Conservation (phyloP, 2,797 vertebrate genomes). For the Rhinella marina region DNA sequence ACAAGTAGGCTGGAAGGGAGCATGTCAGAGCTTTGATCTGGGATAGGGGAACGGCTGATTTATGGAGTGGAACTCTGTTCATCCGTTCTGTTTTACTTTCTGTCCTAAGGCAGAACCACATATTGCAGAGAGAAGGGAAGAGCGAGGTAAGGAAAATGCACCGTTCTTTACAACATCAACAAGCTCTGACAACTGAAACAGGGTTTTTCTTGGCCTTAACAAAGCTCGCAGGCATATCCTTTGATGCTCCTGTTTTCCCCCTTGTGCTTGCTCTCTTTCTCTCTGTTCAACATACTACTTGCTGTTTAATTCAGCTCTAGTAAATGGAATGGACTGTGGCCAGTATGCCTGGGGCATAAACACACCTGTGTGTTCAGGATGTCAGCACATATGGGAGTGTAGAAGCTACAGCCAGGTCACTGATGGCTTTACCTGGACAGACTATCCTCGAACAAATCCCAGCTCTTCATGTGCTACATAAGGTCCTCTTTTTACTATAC, state of each 20-base stretch:
- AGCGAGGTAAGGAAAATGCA: constrained; percentile 69
- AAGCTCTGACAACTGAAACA: constrained; percentile 97
- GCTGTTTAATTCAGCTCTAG: constrained; percentile 98
- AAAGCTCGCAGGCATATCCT: constrained; percentile 94
- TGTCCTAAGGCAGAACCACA: constrained; percentile 97
- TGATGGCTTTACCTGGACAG: constrained; percentile 83
- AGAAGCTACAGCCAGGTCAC: constrained; percentile 64
- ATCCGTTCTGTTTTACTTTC: constrained; percentile 90
- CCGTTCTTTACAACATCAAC: constrained; percentile 91
- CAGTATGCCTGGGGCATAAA: constrained; percentile 97
- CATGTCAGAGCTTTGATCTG: constrained; percentile 98
- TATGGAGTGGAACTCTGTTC: constrained; percentile 98
- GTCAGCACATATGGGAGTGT: constrained; percentile 22
- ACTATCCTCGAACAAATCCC: not conserved
- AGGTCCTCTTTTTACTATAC: not conserved
- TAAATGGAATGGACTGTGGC: constrained; percentile 97
- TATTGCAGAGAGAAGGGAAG: constrained; percentile 79
- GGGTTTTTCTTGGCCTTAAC: constrained; percentile 93
- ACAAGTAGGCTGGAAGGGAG: constrained; percentile 93
- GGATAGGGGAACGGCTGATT: constrained; percentile 95
- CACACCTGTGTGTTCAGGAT: constrained; percentile 91
- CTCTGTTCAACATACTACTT: constrained; percentile 93
- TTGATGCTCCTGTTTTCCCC: constrained; percentile 85
- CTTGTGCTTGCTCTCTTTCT: constrained; percentile 69
- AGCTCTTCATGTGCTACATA: not conserved